Evolutionary conservation across 92 coral and sea anemone species (phyloP).

Genomic region (Heteractis magnifica): DNA sequence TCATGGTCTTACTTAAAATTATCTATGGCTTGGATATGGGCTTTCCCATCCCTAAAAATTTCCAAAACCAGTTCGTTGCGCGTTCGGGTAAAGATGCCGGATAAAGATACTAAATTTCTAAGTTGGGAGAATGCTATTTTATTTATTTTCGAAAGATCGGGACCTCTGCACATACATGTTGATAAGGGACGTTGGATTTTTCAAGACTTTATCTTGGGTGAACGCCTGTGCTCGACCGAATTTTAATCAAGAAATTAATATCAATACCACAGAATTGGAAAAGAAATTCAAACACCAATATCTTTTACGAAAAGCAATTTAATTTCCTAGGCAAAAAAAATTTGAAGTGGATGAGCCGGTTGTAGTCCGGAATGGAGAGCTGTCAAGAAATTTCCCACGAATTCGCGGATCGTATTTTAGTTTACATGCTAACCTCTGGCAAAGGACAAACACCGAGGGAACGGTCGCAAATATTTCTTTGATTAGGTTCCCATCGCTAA

Average conservation of each 20-base stretch:
- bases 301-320: background rate
- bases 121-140: background rate
- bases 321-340: background rate
- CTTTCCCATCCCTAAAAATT: conserved; percentile 6
- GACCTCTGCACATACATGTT: background rate
- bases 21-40: background rate
- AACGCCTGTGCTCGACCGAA: conserved; percentile 24
- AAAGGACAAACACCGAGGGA: background rate
- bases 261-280: conserved; percentile 1
- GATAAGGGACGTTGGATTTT: conserved; percentile 17
- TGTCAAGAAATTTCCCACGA: background rate
- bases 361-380: background rate
- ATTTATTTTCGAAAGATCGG: background rate
- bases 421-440: background rate
- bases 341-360: background rate
- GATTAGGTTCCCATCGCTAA: conserved; percentile 10
- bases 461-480: conserved; percentile 15
- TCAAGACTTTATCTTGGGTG: conserved; percentile 21
- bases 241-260: conserved; percentile 27
- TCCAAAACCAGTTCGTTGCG: background rate
- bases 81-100: background rate
- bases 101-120: background rate
- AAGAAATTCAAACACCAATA: background rate
- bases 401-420: background rate
- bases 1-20: background rate